phyloP scores from a whole-genome alignment of 2,888 invertebrate species.

The Pilophorus perplexus region DNA sequence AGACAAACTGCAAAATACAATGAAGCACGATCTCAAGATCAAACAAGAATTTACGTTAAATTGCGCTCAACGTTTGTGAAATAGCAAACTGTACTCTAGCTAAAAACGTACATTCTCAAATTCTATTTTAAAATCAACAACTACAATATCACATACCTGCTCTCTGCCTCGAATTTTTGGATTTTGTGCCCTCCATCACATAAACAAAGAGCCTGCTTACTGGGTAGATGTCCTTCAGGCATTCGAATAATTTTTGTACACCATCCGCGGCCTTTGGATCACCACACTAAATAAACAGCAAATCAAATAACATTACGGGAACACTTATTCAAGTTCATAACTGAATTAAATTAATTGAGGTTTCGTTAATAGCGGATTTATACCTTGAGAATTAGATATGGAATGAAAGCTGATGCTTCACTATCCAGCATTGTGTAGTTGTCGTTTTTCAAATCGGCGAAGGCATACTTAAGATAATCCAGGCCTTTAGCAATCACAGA shows the following conservation, averaged over 20 bases:
- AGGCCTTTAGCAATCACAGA: constrained; percentile 93
- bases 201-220: constrained; percentile 84
- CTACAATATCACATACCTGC: constrained; percentile 62
- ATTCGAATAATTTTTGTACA: constrained; percentile 79
- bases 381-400: constrained; percentile 90
- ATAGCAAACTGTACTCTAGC: not conserved
- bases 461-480: constrained; percentile 83
- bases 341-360: too few species aligned
- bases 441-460: constrained; percentile 72
- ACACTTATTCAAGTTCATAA: too few species aligned
- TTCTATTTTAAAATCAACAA: constrained; percentile 6
- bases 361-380: too few species aligned
- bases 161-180: constrained; percentile 94
- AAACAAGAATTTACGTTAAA: not conserved
- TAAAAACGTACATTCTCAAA: not conserved
- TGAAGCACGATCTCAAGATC: not conserved
- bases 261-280: too few species aligned
- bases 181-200: constrained; percentile 91
- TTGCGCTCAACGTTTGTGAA: not conserved
- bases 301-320: too few species aligned
- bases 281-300: not conserved
- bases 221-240: constrained; percentile 81
- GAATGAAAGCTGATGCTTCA: constrained; percentile 91
- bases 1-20: constrained; percentile 70
- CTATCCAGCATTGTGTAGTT: constrained; percentile 85